These are phyloP conservation scores for Gymnothorax reevesii DNA, from an alignment of 2,797 vertebrate genomes.

Conservation along the genomic window DNA sequence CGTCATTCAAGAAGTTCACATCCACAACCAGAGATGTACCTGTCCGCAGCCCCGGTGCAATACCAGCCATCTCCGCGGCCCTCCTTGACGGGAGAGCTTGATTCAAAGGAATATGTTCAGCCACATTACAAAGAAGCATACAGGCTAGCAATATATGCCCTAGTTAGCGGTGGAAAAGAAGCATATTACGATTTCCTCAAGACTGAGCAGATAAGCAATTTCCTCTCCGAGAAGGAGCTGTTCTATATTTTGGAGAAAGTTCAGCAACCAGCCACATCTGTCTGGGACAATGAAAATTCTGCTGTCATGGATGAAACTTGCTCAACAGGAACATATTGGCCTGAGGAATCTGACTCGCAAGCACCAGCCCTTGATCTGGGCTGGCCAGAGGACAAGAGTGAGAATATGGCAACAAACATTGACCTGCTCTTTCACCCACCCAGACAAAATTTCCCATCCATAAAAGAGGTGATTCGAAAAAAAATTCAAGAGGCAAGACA, in stretches of 20 bases:
- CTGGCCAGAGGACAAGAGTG: constrained; percentile 78
- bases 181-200: constrained; percentile 84
- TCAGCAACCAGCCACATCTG: constrained; percentile 59
- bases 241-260: constrained; percentile 80
- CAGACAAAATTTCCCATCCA: constrained; percentile 78
- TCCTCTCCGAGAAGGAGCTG: constrained; percentile 85
- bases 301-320: constrained; percentile 56
- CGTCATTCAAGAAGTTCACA: no score
- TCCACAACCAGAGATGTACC: neutral
- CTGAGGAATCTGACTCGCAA: constrained; percentile 83
- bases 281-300: constrained; percentile 40
- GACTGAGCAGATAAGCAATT: constrained; percentile 80
- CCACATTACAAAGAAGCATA: constrained; percentile 89
- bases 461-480: constrained; percentile 87
- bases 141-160: constrained; percentile 82
- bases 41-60: constrained; percentile 69
- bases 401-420: constrained; percentile 76
- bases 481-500: constrained; percentile 84
- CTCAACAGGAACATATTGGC: constrained; percentile 82
- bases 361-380: constrained; percentile 89
- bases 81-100: constrained; percentile 74
- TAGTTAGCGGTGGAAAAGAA: constrained; percentile 81
- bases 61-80: constrained; percentile 77
- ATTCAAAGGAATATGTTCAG: constrained; percentile 71
- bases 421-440: constrained; percentile 88